Conservation (phyloP, 2,113 vertebrate genomes). For the Sus scrofa region DNA sequence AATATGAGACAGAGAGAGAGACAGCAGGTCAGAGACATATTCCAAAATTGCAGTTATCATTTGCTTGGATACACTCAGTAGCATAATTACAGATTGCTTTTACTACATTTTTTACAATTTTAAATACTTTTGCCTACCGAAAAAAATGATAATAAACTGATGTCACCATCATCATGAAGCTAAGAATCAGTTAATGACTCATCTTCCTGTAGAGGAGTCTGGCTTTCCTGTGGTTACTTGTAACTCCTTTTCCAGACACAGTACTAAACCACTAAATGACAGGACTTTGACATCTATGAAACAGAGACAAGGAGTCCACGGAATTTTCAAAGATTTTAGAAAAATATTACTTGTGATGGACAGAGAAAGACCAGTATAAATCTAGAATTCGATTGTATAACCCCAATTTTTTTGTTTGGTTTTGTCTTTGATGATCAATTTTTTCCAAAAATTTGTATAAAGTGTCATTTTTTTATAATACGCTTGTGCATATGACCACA, state of each 20-base stretch:
- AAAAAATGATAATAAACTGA: neutral
- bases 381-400: neutral
- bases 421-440: neutral
- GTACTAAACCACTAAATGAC: neutral
- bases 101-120: neutral
- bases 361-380: neutral
- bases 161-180: neutral
- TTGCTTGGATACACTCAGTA: neutral
- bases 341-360: neutral
- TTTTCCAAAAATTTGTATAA: neutral
- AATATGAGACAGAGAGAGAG: neutral
- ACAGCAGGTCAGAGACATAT: neutral
- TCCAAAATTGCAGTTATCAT: neutral
- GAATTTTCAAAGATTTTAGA: neutral
- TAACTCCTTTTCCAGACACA: neutral
- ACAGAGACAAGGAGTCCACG: neutral
- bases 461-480: neutral
- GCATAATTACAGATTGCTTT: neutral
- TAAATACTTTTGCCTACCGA: neutral
- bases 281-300: neutral
- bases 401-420: neutral
- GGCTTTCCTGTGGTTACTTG: no score
- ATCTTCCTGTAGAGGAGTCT: accelerated
- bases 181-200: neutral
- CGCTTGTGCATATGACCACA: neutral